Conservation (phyloP, 2,113 vertebrate species). For the Cygnus buccinator region DNA sequence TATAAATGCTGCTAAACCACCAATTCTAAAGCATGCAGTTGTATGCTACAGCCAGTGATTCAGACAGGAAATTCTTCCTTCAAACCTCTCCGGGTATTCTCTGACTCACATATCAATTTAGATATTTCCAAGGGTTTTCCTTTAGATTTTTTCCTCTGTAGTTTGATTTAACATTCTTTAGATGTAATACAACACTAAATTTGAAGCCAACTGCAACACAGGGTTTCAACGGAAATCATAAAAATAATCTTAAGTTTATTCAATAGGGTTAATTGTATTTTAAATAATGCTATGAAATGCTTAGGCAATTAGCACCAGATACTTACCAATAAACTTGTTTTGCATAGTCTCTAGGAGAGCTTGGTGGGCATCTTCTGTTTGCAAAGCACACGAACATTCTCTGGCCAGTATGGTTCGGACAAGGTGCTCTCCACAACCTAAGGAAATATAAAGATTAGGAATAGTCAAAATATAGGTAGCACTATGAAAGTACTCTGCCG, state of each 20-base stretch:
- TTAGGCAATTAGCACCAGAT: not conserved
- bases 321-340: conserved; percentile 99
- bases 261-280: not conserved
- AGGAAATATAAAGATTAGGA: conserved; percentile 50
- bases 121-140: conserved; percentile 47
- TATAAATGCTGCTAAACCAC: not conserved
- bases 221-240: not conserved
- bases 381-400: conserved; percentile 96
- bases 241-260: not conserved
- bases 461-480: not conserved
- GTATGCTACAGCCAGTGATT: conserved; percentile 26
- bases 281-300: not conserved
- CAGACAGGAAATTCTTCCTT: conserved; percentile 58
- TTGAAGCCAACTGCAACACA: not conserved
- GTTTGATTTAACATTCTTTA: conserved; percentile 28
- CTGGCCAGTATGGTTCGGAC: conserved; percentile 96
- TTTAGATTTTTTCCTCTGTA: conserved; percentile 23
- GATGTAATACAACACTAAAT: not conserved
- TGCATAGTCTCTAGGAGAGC: conserved; percentile 99
- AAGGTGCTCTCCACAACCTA: conserved; percentile 98
- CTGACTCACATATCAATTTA: conserved; percentile 48
- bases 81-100: conserved; percentile 2
- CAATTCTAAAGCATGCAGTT: conserved; percentile 20
- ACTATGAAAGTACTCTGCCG: not conserved
- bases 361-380: conserved; percentile 96